Conservation (phyloP, 2,888 invertebrate genomes). For the Tiliacea citrago region DNA sequence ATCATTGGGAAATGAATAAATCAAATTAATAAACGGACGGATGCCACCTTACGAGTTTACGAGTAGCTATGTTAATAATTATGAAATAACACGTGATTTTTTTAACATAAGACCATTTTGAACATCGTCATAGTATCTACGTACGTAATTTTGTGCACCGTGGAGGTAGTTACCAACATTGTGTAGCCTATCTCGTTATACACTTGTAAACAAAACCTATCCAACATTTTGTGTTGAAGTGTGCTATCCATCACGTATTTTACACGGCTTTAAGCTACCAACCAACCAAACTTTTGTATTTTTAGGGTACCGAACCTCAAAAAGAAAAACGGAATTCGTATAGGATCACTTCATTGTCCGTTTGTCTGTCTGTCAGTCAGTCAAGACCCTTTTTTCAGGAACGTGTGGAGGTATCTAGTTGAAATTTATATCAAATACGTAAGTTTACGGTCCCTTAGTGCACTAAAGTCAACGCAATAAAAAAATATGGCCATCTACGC, state of each 20-base stretch:
- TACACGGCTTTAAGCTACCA: background rate
- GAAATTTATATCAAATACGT: too few relatives aligned
- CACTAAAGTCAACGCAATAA: too few relatives aligned
- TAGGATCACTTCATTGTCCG: too few relatives aligned
- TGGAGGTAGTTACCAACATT: background rate
- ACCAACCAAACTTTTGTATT: too few relatives aligned
- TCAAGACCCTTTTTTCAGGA: too few relatives aligned
- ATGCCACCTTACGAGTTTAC: background rate
- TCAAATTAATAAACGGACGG: background rate
- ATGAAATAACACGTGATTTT: background rate
- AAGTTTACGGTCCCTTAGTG: too few relatives aligned
- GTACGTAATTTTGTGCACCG: background rate
- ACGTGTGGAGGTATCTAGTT: too few relatives aligned
- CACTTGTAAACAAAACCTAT: background rate
- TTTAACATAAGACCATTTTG: background rate
- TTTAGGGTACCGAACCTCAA: too few relatives aligned
- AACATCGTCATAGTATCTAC: background rate
- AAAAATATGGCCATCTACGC: too few relatives aligned
- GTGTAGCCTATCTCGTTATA: background rate
- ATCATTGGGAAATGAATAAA: background rate
- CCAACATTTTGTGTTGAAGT: slow-evolving; percentile 4
- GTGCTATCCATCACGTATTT: background rate
- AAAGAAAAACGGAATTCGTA: too few relatives aligned
- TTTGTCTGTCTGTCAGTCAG: too few relatives aligned
- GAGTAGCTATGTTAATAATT: background rate